Base-by-base conservation (phyloP, 2,113 vertebrate species). In the Ammodytes marinus region DNA sequence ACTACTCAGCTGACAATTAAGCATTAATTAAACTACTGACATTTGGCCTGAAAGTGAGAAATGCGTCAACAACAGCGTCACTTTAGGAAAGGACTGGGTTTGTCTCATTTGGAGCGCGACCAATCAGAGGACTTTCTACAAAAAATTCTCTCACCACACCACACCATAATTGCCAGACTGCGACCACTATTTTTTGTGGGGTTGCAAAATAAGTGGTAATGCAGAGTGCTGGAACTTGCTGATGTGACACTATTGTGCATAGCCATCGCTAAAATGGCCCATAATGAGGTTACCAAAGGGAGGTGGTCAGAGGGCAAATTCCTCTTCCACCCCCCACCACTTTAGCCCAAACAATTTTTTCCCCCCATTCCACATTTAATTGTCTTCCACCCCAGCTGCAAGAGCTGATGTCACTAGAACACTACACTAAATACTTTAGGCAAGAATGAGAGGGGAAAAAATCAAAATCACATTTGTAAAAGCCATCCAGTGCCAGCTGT, bases 371-470 rank as follows among this genome's bases (percentile, higher is more conserved):
- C 90, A 87, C 79, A 83, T 89, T 88, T 91, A 92, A 92, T 88
- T 84, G 83, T 90, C 83, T 75, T 91, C 90, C 81, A 88, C 53
- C 59, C 82, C 93, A 94, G 94, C 92, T 95, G 92, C 86, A 82
- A 80, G 47, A 52, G 79, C 90, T 94, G 92, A 92, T 93, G 92
- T 94, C 91, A 93, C 77, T 92, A 80, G 50, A 87, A 90, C 54
- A 64, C 83, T 66, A 86, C 92, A 87, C 80, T 79, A 90, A 90
- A 67, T 43, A 78, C 71, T 91, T 91, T 84, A 82, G 92, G 83
- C 77, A 58, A 73, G 40, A 79, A 82, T 69, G 47, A 40, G 12
- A 35, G 50, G 8, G 37, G 54, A 14, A 57, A 35, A 10, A 37
- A 58, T 17, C 82, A 63, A 85, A 79, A 87, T 88, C 76, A 55